A percentile compares a stretch with the other conserved stretches of the same genome.
phyloP scores from a whole-genome alignment of 2,113 vertebrate species.

The Platichthys flesus region DNA sequence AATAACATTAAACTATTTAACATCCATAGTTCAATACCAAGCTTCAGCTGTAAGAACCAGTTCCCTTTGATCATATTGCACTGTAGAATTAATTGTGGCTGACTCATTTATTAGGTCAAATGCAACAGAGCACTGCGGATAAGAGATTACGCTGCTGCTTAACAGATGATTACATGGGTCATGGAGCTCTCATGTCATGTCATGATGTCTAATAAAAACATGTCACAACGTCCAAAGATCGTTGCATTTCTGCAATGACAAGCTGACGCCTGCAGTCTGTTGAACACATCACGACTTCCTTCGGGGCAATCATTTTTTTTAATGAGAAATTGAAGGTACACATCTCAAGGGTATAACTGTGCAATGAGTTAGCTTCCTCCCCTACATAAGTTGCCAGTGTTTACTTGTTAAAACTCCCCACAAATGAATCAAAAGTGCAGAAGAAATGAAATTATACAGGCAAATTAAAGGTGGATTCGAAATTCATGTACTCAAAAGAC shows the following conservation, averaged over 20 bases:
- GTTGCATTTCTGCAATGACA: neutral
- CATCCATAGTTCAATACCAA: constrained; percentile 3
- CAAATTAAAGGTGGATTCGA: constrained; percentile 29
- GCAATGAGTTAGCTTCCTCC: constrained; percentile 58
- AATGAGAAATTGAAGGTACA: constrained; percentile 61
- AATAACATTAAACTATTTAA: constrained; percentile 9
- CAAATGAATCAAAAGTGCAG: constrained; percentile 70
- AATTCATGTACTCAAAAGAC: constrained; percentile 21
- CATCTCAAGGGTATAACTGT: constrained; percentile 56
- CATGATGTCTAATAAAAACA: constrained; percentile 44
- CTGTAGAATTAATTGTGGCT: constrained; percentile 7
- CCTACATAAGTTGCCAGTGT: constrained; percentile 45
- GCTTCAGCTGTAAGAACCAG: neutral
- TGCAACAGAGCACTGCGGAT: constrained; percentile 28
- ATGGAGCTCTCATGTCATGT: constrained; percentile 26
- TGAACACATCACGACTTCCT: constrained; percentile 19
- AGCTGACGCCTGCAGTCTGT: neutral
- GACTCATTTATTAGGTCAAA: constrained; percentile 47
- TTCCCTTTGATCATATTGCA: constrained; percentile 8
- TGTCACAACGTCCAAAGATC: constrained; percentile 47
- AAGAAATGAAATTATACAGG: constrained; percentile 47
- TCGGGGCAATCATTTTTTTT: constrained; percentile 51
- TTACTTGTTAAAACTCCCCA: constrained; percentile 45
- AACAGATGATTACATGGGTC: constrained; percentile 8
- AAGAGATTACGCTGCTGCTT: neutral